Percentiles rank a stretch among this genome's conserved stretches.
phyloP scores from a whole-genome alignment of 2,888 invertebrate species.

The Nasonovia ribisnigri region DNA sequence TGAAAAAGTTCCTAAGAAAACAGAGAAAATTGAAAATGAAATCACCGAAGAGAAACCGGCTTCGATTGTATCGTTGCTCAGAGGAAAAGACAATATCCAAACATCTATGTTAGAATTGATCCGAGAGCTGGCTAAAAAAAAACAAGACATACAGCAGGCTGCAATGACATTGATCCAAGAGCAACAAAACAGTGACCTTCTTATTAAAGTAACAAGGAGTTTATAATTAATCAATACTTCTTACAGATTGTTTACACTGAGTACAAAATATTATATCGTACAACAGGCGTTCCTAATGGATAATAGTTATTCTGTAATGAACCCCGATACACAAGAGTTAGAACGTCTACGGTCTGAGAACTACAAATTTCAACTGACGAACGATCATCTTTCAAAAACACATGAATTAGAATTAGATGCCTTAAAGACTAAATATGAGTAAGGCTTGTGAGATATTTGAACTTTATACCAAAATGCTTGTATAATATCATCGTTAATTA shows the following conservation, averaged over 20 bases:
- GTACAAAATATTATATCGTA: neutral
- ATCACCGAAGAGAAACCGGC: neutral
- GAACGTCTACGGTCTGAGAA: conserved; percentile 45
- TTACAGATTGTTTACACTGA: neutral
- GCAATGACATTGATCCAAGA: conserved; percentile 41
- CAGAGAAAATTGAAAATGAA: neutral
- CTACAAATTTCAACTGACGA: conserved; percentile 36
- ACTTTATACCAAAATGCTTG: neutral
- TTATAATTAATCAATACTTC: neutral
- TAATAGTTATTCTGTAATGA: neutral
- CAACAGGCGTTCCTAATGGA: conserved; percentile 46
- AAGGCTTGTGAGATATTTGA: neutral
- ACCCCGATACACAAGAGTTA: conserved; percentile 33
- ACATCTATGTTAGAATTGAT: conserved; percentile 40
- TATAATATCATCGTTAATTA: neutral
- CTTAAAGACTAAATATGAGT: conserved; percentile 56
- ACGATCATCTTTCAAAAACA: conserved; percentile 39
- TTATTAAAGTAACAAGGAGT: conserved; percentile 44
- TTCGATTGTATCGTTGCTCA: conserved; percentile 25
- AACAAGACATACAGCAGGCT: conserved; percentile 58
- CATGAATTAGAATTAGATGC: conserved; percentile 56
- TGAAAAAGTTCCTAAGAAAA: neutral
- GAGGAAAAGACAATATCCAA: conserved; percentile 41
- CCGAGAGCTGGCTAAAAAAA: conserved; percentile 28
- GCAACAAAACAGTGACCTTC: conserved; percentile 53